Base-by-base conservation (phyloP, 2,888 invertebrate species). In the Incurvaria masculella region DNA sequence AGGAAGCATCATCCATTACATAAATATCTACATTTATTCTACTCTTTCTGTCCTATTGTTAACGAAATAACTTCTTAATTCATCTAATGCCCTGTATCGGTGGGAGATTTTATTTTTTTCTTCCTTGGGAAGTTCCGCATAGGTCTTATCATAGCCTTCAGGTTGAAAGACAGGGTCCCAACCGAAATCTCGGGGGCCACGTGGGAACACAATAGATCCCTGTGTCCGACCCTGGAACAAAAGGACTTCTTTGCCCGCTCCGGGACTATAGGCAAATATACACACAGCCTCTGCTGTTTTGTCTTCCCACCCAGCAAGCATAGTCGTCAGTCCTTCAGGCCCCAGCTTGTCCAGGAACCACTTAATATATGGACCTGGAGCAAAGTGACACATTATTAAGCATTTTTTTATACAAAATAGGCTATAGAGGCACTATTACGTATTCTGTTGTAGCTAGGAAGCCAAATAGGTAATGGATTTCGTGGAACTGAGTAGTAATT, bases 131-230 rank as follows among this genome's bases (percentile, higher is more conserved):
- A 99, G 76, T 79, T 99, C 95, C 1, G 92, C 97, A 69, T 92
- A 99, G 0, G 98, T 99, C 65, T 87, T 66, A 2, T 82, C 70
- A 61, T 83, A 89, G 2, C 87, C 91, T 8, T 81, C 78, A 0
- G 96, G 96, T 63, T 90, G 86, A 61, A 99, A 99, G 58, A 95
- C 88, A 2, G 96, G 90, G 75, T 99, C 99, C 98, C 98, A 99
- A 4, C 99, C 99, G 76, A 99, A 99, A 61, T 90, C 89, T 46
- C 83, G 79, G 0, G 86, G 76, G 2, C 97, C 97, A 62, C 91
- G 79, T 0, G 99, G 97, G 41, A 68, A 65, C 0, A 99, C 98
- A 57, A 99, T 97, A 33, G 66, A 78, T 1, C 99, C 99, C 52
- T 85, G 74, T 0, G 94, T 94, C 58, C 80, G 78, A 1, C 97